Evolutionary conservation across 2,888 invertebrate species (phyloP).

Genomic region (Drosophila bunnanda): DNA sequence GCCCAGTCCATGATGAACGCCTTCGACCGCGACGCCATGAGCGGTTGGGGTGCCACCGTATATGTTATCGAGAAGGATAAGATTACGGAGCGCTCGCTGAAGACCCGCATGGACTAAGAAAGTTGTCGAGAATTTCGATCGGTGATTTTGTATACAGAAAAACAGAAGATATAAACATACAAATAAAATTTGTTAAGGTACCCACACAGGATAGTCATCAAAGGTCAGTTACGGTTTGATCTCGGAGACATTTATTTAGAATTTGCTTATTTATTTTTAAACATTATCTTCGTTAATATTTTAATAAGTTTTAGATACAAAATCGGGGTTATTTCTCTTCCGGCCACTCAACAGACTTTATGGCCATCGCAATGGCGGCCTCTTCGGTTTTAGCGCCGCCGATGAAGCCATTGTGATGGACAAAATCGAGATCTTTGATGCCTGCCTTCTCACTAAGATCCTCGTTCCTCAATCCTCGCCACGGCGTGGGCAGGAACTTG

Average conservation of each 20-base stretch:
- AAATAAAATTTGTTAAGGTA: slow-evolving; percentile 67
- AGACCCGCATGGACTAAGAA: slow-evolving; percentile 96
- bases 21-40: slow-evolving; percentile 97
- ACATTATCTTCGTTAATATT: no score
- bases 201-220: slow-evolving; percentile 1
- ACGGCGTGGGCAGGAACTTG: slow-evolving; percentile 90
- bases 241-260: no score
- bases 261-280: no score
- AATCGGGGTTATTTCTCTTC: slow-evolving; percentile 32
- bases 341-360: slow-evolving; percentile 86
- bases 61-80: slow-evolving; percentile 98
- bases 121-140: slow-evolving; percentile 28
- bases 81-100: slow-evolving; percentile 93
- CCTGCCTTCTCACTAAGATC: slow-evolving; percentile 88
- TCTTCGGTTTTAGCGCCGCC: slow-evolving; percentile 93
- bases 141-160: slow-evolving; percentile 47
- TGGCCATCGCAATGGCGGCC: slow-evolving; percentile 94
- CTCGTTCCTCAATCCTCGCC: slow-evolving; percentile 94
- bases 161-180: slow-evolving; percentile 36
- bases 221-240: no score
- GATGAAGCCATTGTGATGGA: slow-evolving; percentile 95
- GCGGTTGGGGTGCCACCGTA: slow-evolving; percentile 99
- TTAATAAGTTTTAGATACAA: neutral
- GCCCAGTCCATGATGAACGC: slow-evolving; percentile 98
- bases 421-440: slow-evolving; percentile 93